Evolutionary conservation across 2,888 invertebrate species (phyloP).

Genomic region (Heteromyza rotundicornis): DNA sequence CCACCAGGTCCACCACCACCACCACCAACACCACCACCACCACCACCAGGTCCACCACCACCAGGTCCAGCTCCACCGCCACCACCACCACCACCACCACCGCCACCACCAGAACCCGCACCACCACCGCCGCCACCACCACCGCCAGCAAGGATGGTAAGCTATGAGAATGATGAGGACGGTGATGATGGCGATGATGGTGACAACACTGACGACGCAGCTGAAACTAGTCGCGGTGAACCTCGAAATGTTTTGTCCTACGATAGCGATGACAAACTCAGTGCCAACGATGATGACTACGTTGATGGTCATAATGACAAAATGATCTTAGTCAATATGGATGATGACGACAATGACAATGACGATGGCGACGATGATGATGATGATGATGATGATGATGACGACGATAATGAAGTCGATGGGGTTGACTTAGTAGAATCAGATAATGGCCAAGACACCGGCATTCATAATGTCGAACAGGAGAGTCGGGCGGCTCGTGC

Average conservation of each 20-base stretch:
- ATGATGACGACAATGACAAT: constrained; percentile 9
- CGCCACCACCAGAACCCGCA: constrained; percentile 6
- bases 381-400: constrained; percentile 24
- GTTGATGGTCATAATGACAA: not conserved
- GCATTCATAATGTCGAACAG: not conserved
- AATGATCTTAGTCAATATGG: too few relatives aligned
- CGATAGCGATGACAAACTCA: not conserved
- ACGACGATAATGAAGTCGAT: constrained; percentile 24
- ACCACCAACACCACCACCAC: too few relatives aligned
- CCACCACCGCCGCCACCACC: constrained; percentile 3
- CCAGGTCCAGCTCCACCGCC: constrained; percentile 8
- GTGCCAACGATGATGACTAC: constrained; percentile 7
- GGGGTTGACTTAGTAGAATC: not conserved
- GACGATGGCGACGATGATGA: constrained; percentile 21
- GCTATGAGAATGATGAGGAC: not conserved
- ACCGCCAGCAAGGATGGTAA: not conserved
- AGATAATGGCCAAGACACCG: not conserved
- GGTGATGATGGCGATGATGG: constrained; percentile 14
- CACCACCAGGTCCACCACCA: not conserved
- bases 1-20: constrained; percentile 5
- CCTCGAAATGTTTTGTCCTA: not conserved
- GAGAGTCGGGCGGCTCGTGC: constrained; percentile 29
- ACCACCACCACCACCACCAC: not conserved
- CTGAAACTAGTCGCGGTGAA: not conserved
- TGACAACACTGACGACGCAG: not conserved